Evolutionary conservation across 2,113 vertebrate genomes (phyloP).

Genomic region (Oncorhynchus nerka): DNA sequence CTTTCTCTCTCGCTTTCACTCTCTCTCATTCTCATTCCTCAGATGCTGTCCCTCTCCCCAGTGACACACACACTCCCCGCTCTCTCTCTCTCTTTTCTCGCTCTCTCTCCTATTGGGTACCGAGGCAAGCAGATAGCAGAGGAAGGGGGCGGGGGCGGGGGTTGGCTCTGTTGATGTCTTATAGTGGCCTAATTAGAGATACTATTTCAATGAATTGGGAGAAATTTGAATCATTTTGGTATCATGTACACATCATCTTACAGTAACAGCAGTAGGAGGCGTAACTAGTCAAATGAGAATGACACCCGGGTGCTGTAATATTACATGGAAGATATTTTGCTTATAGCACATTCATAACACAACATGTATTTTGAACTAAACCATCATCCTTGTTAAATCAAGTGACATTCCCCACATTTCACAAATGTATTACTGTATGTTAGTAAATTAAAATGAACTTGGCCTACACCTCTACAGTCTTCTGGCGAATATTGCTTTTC

Average conservation of each 20-base stretch:
- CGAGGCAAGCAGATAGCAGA: not conserved
- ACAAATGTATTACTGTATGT: no score
- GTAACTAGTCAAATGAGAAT: no score
- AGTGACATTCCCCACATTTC: no score
- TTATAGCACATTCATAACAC: no score
- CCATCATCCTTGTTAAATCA: no score
- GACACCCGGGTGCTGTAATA: no score
- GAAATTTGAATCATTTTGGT: conserved; percentile 21
- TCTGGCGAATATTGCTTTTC: no score
- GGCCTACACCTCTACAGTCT: no score
- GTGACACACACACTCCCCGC: not conserved
- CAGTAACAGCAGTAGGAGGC: not conserved
- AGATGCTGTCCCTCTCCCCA: not conserved
- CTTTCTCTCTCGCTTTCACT: not conserved
- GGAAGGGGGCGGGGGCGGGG: not conserved
- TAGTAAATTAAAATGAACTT: no score
- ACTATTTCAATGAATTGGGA: conserved; percentile 37
- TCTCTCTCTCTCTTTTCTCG: not conserved
- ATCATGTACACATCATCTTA: conserved; percentile 25
- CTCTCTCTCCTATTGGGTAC: conserved; percentile 4
- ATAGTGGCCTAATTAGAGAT: conserved; percentile 44
- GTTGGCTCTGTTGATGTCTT: conserved; percentile 7
- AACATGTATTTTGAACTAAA: no score
- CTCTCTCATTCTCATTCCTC: not conserved
- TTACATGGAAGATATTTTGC: no score